Conservation (phyloP, 2,113 vertebrate species). For the Cromileptes altivelis region DNA sequence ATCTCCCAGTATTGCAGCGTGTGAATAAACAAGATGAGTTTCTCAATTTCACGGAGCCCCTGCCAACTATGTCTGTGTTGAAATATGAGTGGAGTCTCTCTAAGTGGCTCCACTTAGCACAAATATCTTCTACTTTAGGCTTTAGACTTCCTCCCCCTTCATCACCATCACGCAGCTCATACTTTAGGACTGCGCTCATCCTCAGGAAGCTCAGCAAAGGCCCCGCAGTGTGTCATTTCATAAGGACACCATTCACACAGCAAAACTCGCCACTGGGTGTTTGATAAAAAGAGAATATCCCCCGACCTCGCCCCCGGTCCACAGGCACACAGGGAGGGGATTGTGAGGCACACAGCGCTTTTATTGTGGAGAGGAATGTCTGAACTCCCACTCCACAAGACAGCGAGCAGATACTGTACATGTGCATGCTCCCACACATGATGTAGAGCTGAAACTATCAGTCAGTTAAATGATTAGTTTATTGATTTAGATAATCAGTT, state of each 20-base stretch:
- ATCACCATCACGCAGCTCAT: conserved; percentile 36
- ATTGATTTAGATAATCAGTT: neutral
- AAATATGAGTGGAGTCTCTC: conserved; percentile 36
- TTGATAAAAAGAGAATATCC: conserved; percentile 53
- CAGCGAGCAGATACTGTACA: conserved; percentile 33
- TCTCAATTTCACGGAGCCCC: conserved; percentile 38
- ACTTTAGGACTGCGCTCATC: conserved; percentile 63
- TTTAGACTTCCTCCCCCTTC: conserved; percentile 15
- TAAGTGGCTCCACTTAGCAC: conserved; percentile 37
- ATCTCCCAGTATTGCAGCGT: conserved; percentile 11
- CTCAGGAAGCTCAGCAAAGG: conserved; percentile 11
- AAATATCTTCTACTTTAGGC: neutral
- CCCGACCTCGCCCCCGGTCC: conserved; percentile 13
- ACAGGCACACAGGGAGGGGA: conserved; percentile 56
- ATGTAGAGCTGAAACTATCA: neutral
- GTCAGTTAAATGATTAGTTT: neutral
- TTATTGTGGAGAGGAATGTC: conserved; percentile 80
- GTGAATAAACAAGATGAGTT: conserved; percentile 53
- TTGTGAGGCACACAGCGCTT: conserved; percentile 73
- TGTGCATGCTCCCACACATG: conserved; percentile 11
- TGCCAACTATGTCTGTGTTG: conserved; percentile 39
- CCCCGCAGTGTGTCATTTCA: conserved; percentile 44
- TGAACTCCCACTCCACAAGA: conserved; percentile 68
- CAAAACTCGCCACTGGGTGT: conserved; percentile 33
- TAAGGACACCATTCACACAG: conserved; percentile 66